Percentiles rank a stretch among this genome's conserved stretches.
These are phyloP conservation scores for Podarcis cretensis DNA, from an alignment of 2,113 vertebrate genomes.

Conservation along the genomic window DNA sequence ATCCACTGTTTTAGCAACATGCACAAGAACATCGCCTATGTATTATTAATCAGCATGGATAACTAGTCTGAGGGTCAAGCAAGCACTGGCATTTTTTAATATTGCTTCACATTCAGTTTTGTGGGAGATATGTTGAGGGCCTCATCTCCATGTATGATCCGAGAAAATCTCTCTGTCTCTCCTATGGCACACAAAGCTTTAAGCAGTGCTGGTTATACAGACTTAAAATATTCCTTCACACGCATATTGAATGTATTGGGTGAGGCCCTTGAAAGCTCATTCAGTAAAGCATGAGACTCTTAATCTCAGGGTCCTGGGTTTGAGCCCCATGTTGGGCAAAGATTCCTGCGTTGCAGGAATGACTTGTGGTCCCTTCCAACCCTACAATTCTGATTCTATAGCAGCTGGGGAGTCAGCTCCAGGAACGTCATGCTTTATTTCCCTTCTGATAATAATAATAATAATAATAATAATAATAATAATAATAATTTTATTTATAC, in stretches of 20 bases:
- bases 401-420: background rate
- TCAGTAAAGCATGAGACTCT: no score
- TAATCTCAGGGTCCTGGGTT: no score
- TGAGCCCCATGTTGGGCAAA: no score
- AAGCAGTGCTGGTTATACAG: background rate
- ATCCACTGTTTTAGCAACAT: background rate
- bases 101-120: background rate
- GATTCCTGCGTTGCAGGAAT: no score
- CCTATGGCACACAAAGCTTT: background rate
- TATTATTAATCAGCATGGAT: constrained; percentile 8
- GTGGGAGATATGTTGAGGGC: background rate
- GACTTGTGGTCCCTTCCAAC: no score
- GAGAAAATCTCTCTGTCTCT: background rate
- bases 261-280: no score
- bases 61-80: background rate
- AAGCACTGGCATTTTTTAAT: background rate
- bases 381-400: no score
- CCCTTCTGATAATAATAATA: background rate
- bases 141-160: background rate
- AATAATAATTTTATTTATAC: no score
- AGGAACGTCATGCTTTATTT: background rate
- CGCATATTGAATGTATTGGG: background rate
- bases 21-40: background rate
- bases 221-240: background rate
- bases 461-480: no score